Base-by-base conservation (phyloP, 2,888 invertebrate species). In the Agriopis leucophaearia region DNA sequence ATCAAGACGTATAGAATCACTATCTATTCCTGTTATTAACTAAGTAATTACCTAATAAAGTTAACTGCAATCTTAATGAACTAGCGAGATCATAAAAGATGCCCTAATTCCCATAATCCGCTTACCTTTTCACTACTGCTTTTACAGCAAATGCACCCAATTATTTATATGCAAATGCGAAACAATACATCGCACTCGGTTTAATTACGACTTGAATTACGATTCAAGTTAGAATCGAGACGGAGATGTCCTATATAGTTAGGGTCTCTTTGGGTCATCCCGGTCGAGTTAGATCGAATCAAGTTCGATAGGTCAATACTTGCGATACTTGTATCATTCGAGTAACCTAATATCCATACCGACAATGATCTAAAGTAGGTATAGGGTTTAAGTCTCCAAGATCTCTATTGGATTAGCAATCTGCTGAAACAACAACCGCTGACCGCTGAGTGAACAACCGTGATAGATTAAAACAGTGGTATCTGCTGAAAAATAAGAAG, bases 181-280 rank as follows among this genome's bases (percentile, higher is more conserved):
- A 81, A 81, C 84, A 85, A 85, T 83, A 81, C 82, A 81, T 81
- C 78, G 74, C 58, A 69, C 52, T 80, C 75, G 80, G 81, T 90
- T 72, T 92, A 92, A 92, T 92, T 91, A 86, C 86, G 82, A 84
- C 85, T 87, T 83, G 81, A 92, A 92, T 92, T 91, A 86, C 86
- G 82, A 84, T 86, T 87, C 83, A 81, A 82, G 85, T 85, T 82
- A 78, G 81, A 79, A 80, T 80, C 80, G 81, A 80, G 82, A 74
- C 76, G 81, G 78, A 80, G 92, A 92, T 91, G 91, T 84, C 85
- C 92, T 78, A 92, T 86, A 85, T 86, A 91, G 91, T 91, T 92
- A 89, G 86, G n/a, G n/a, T n/a, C 83, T 83, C 81, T 88, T 83
- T 92, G 84, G 89, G 90, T 88, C 89, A 91, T 85, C 86, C 82